Conservation (phyloP, 2,888 invertebrate genomes). For the Platycheirus albimanus region DNA sequence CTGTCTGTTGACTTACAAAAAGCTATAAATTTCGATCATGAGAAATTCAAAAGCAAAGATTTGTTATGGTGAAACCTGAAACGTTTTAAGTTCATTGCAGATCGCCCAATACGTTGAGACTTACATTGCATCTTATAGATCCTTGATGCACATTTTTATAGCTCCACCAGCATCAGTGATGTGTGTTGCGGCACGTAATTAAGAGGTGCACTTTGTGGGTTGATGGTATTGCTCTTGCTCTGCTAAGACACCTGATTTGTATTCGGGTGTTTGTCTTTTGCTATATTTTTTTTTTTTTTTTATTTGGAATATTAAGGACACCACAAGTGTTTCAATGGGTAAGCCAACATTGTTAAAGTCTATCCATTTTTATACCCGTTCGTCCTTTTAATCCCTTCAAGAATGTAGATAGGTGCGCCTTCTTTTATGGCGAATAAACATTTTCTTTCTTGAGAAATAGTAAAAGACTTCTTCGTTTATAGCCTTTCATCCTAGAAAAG, state of each 20-base stretch:
- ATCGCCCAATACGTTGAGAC: slow-evolving; percentile 10
- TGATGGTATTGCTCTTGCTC: background rate
- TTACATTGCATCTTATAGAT: slow-evolving; percentile 4
- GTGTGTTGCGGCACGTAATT: slow-evolving; percentile 63
- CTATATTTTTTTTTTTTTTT: background rate
- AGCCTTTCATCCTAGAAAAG: slow-evolving; percentile 36
- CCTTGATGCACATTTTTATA: slow-evolving; percentile 29
- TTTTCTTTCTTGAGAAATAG: slow-evolving; percentile 59
- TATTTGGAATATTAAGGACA: slow-evolving; percentile 8
- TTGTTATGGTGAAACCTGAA: slow-evolving; percentile 10
- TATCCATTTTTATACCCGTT: slow-evolving; percentile 17
- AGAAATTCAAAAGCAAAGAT: slow-evolving; percentile 47
- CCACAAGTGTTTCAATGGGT: slow-evolving; percentile 48
- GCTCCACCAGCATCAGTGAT: slow-evolving; percentile 27
- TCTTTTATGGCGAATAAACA: slow-evolving; percentile 69
- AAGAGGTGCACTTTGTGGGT: slow-evolving; percentile 43
- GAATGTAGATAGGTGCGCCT: slow-evolving; percentile 21
- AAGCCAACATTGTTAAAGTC: slow-evolving; percentile 63
- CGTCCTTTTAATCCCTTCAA: background rate
- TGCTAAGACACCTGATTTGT: slow-evolving; percentile 46
- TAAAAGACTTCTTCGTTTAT: slow-evolving; percentile 71
- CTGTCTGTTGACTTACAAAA: slow-evolving; percentile 28
- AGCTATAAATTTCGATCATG: slow-evolving; percentile 54
- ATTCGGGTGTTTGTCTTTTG: slow-evolving; percentile 18
- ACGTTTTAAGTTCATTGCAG: slow-evolving; percentile 45